Percentiles rank a stretch among this genome's conserved stretches.
phyloP scores from a whole-genome alignment of 2,113 vertebrate genomes.

The Osmerus mordax region DNA sequence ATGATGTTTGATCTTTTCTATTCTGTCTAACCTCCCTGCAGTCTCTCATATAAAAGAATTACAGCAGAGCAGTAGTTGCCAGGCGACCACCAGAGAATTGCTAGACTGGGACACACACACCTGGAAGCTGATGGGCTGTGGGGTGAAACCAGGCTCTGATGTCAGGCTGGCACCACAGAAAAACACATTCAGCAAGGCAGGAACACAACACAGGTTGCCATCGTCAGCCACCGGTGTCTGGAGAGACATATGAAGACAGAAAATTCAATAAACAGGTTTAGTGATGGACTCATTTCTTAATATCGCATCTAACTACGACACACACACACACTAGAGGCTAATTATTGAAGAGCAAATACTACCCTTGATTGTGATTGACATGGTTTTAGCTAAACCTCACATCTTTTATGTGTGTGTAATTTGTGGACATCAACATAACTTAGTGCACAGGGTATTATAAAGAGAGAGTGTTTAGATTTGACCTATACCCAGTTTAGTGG shows the following conservation, averaged over 20 bases:
- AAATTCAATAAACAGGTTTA: no score
- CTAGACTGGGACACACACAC: conserved; percentile 22
- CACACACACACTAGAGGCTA: no score
- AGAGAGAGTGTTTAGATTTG: no score
- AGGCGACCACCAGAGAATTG: conserved; percentile 52
- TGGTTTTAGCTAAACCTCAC: no score
- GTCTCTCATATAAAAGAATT: conserved; percentile 39
- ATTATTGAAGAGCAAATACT: no score
- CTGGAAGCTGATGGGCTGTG: conserved; percentile 43
- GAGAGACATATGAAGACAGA: conserved; percentile 2
- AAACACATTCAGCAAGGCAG: not conserved
- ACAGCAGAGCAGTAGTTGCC: conserved; percentile 56
- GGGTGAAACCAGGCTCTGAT: conserved; percentile 18
- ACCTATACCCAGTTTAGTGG: no score
- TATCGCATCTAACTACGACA: no score
- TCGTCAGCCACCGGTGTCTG: conserved; percentile 15
- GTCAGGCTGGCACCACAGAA: conserved; percentile 29
- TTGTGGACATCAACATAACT: no score
- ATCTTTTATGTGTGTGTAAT: no score
- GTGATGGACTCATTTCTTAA: no score
- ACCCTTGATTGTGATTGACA: no score
- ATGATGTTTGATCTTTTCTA: conserved; percentile 25
- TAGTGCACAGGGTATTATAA: no score
- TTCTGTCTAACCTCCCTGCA: conserved; percentile 35
- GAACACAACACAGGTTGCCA: conserved; percentile 26